Percentiles rank a stretch among this genome's conserved stretches.
phyloP scores from a whole-genome alignment of 2,797 vertebrate genomes.

The Phalanger gymnotis region DNA sequence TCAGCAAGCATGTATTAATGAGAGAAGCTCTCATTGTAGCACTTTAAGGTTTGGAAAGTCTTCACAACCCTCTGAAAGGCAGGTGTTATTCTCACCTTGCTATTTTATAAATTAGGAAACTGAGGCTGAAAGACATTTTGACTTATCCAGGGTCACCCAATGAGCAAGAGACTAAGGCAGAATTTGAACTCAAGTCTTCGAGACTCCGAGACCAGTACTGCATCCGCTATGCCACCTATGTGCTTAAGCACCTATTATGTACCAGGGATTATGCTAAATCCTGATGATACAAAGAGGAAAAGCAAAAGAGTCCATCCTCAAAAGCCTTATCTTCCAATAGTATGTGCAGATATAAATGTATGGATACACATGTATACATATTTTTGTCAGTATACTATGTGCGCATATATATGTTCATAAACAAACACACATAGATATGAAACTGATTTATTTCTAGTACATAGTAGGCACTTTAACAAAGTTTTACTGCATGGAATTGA shows the following conservation, averaged over 20 bases:
- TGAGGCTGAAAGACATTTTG: not conserved
- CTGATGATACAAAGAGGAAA: not conserved
- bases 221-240: not conserved
- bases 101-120: conserved; percentile 32
- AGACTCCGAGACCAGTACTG: not conserved
- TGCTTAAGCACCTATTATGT: not conserved
- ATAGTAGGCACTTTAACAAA: not conserved
- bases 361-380: no score
- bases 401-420: no score
- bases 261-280: not conserved
- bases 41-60: not conserved
- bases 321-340: not conserved
- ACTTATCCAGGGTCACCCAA: not conserved
- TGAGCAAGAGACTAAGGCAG: not conserved
- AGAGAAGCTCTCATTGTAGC: not conserved
- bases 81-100: not conserved
- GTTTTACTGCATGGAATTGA: not conserved
- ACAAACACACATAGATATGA: not conserved
- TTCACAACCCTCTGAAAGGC: not conserved
- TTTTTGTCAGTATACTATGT: no score
- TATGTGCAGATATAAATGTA: not conserved
- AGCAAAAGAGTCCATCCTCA: not conserved
- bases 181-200: not conserved
- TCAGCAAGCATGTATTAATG: no score
- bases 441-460: not conserved